Percentiles rank a stretch among this genome's conserved stretches.
These are phyloP conservation scores for Drosophila bunnanda DNA, from an alignment of 2,888 invertebrate species.

Conservation along the genomic window DNA sequence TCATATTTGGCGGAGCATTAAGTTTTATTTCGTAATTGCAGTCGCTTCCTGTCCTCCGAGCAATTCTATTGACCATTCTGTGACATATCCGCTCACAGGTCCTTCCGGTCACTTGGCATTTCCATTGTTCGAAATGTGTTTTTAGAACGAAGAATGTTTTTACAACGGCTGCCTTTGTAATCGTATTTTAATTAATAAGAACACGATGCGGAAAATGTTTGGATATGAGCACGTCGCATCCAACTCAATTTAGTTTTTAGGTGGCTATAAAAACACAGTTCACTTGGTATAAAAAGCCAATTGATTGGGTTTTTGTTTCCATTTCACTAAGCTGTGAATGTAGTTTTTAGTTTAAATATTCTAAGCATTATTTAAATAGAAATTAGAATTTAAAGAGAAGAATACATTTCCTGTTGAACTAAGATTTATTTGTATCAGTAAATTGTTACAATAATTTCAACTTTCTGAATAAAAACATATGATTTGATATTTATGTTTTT, in stretches of 20 bases:
- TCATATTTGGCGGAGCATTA: conserved; percentile 32
- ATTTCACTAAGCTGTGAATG: not conserved
- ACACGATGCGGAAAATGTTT: not conserved
- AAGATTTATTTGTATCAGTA: not conserved
- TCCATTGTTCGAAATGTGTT: conserved; percentile 17
- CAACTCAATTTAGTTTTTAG: not conserved
- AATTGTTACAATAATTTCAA: not conserved
- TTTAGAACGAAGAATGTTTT: conserved; percentile 5
- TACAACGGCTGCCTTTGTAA: conserved; percentile 14
- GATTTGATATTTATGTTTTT: not conserved
- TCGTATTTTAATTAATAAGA: conserved; percentile 34
- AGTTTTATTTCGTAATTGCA: conserved; percentile 21
- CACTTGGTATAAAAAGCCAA: not conserved
- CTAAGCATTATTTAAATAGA: not conserved
- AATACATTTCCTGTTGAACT: not conserved
- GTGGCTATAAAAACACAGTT: not conserved
- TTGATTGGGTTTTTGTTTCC: not conserved
- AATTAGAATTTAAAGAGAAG: not conserved
- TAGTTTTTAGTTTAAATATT: not conserved
- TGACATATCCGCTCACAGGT: conserved; percentile 12
- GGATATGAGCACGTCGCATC: not conserved
- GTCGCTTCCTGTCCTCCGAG: conserved; percentile 7
- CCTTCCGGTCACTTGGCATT: conserved; percentile 8
- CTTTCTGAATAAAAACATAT: not conserved
- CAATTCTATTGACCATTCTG: conserved; percentile 20